These are phyloP conservation scores for Harmothoe impar DNA, from an alignment of 2,888 invertebrate genomes.

Conservation along the genomic window DNA sequence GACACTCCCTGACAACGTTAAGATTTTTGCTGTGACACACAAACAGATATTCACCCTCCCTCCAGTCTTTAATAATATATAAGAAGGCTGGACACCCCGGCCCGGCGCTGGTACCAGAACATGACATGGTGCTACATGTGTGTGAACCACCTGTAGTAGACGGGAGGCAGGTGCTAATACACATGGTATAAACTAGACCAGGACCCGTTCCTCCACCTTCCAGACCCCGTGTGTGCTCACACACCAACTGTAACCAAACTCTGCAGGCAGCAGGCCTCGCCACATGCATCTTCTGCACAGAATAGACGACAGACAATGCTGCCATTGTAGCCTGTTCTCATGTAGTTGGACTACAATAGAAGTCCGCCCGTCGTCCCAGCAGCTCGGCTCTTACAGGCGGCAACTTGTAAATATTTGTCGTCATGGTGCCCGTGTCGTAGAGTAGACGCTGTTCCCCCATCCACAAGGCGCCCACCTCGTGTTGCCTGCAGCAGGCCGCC, in stretches of 20 bases:
- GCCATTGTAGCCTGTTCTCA: neutral
- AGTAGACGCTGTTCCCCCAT: neutral
- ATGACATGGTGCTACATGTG: neutral
- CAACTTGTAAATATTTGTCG: slow-evolving; percentile 8
- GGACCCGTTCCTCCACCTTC: too few relatives aligned
- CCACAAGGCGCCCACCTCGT: too few relatives aligned
- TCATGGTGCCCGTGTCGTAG: neutral
- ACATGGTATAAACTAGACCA: too few relatives aligned
- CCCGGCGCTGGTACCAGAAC: too few relatives aligned
- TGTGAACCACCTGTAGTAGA: too few relatives aligned
- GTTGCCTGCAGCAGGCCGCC: too few relatives aligned
- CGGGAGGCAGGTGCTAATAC: too few relatives aligned
- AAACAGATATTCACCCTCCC: neutral
- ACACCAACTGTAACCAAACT: neutral
- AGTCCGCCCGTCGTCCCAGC: neutral
- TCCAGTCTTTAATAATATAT: too few relatives aligned
- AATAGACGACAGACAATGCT: neutral
- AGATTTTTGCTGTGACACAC: too few relatives aligned
- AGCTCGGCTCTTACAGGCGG: neutral
- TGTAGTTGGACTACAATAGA: neutral
- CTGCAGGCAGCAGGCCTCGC: neutral
- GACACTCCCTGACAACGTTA: too few relatives aligned
- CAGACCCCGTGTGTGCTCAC: neutral
- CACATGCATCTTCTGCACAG: neutral
- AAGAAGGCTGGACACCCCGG: too few relatives aligned